phyloP scores from a whole-genome alignment of 2,797 vertebrate genomes.

The Helostoma temminkii region DNA sequence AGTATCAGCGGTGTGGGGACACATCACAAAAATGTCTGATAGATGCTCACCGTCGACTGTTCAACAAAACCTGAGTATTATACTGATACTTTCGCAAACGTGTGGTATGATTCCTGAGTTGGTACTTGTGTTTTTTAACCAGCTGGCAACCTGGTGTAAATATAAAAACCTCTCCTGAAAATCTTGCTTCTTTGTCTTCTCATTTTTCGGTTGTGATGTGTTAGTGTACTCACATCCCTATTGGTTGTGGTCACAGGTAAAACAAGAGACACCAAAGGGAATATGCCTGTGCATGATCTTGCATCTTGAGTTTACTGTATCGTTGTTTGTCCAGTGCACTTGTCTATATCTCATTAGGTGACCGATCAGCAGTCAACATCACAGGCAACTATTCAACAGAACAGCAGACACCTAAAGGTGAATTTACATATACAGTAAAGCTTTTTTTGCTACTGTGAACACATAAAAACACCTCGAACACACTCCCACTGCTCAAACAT shows the following conservation, averaged over 20 bases:
- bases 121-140: too few species aligned
- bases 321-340: background rate
- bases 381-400: background rate
- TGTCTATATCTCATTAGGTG: background rate
- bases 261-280: too few species aligned
- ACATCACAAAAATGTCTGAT: too few species aligned
- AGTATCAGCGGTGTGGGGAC: too few species aligned
- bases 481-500: background rate
- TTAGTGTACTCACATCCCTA: too few species aligned
- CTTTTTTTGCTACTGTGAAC: background rate
- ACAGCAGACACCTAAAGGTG: background rate
- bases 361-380: background rate
- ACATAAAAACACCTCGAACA: background rate
- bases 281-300: background rate
- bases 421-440: background rate
- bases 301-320: background rate
- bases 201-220: background rate
- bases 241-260: background rate
- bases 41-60: too few species aligned
- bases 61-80: too few species aligned
- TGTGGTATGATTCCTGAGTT: too few species aligned
- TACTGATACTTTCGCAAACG: too few species aligned
- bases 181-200: too few species aligned
- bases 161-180: too few species aligned
- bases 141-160: too few species aligned